Evolutionary conservation across 2,113 vertebrate species (phyloP).

Genomic region (Ammodramus savannarum): DNA sequence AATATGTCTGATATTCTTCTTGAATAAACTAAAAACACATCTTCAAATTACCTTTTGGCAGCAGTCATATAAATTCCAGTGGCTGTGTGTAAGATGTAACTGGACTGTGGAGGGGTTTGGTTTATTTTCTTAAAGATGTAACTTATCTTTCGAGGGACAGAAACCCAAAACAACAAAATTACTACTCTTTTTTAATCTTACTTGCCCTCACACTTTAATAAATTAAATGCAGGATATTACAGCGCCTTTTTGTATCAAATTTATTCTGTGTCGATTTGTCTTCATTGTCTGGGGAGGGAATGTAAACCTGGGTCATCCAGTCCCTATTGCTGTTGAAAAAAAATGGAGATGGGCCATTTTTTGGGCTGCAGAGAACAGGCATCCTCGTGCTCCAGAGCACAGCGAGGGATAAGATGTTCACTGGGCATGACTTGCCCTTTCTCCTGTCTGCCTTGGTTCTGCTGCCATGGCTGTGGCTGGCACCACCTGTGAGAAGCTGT

Average conservation of each 20-base stretch:
- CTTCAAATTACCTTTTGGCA: not conserved
- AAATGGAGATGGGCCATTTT: fast-evolving
- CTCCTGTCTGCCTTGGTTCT: not conserved
- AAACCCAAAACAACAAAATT: not conserved
- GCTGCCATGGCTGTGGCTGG: not conserved
- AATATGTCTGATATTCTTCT: not conserved
- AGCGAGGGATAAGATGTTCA: not conserved
- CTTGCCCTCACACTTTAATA: not conserved
- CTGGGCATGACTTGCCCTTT: not conserved
- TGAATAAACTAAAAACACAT: not conserved
- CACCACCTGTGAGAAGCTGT: not conserved
- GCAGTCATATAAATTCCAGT: not conserved
- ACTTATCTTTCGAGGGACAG: not conserved
- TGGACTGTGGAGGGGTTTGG: not conserved
- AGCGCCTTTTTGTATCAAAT: fast-evolving
- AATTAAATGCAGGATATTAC: not conserved
- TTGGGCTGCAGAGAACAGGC: not conserved
- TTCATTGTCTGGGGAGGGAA: fast-evolving
- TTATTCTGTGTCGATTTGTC: not conserved
- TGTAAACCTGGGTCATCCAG: not conserved
- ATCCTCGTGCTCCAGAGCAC: not conserved
- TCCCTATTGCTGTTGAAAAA: not conserved
- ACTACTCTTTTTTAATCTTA: not conserved
- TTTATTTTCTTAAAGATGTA: not conserved
- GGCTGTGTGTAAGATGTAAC: not conserved